Base-by-base conservation (phyloP, 2,888 invertebrate genomes). In the Lycia hirtaria region DNA sequence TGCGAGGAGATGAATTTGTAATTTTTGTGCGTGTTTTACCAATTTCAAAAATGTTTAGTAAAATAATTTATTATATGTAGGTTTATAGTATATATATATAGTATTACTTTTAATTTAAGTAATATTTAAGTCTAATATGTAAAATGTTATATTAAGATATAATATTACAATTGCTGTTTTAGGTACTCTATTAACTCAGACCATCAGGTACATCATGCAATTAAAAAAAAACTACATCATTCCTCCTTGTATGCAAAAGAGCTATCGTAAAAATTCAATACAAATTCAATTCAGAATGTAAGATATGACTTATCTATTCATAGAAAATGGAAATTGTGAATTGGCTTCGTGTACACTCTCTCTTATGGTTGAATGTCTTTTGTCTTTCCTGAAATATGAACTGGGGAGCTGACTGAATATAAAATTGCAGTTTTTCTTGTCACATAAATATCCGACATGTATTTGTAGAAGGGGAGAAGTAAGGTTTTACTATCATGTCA, bases 261-360 rank as follows among this genome's bases (percentile, higher is more conserved):
- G 17, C 7, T 22, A 20, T 19, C 41, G 35, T 48, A 20, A 55
- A 49, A 41, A 48, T 30, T 53, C 24, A 28, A 33, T 24, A 22
- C 41, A 48, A 48, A 56, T 47, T 56, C 56, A 51, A 51, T 56
- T 28, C 33, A 20, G 33, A n/a, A 2, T 30, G 24, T 56, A 41
- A 56, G 56, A 51, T 56, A 56, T 56, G 57, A 59, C 65, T 65
- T 67, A 67, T 67, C 57, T 65, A 67, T 67, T 63, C 67, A 67
- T 65, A 54, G 67, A 65, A 67, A 67, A 67, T 65, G 67, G 63
- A 65, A 65, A 67, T 67, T 37, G 54, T 52, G 45, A 56, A 60
- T 55, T 50, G 51, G 62, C 43, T 54, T 56, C 53, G 35, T 38
- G 45, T 60, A 63, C 50, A 61, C 19, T 57, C 28, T 22, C 15